Conservation (phyloP, 1,140 invertebrate genomes). For the Atopsyche davidsoni region DNA sequence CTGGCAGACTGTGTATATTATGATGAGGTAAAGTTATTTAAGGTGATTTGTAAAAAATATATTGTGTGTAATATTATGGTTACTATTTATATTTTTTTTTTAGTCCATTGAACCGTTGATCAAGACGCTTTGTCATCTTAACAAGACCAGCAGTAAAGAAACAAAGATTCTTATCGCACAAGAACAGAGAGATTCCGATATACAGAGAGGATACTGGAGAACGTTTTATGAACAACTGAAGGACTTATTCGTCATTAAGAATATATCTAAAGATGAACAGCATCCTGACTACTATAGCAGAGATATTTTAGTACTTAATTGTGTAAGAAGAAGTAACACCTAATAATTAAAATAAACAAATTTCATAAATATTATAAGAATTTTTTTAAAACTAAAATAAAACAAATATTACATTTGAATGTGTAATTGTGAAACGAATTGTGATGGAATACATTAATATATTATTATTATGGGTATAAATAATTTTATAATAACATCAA, state of each 20-base stretch:
- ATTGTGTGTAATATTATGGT: neutral
- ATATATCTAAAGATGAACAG: conserved; percentile 14
- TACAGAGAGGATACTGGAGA: conserved; percentile 21
- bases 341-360: too few relatives aligned
- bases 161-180: conserved; percentile 22
- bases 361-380: too few relatives aligned
- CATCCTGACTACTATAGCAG: conserved; percentile 26
- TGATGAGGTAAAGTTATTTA: conserved; percentile 52
- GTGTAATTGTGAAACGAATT: too few relatives aligned
- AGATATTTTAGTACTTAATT: conserved; percentile 24
- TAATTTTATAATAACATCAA: too few relatives aligned
- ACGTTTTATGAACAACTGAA: conserved; percentile 21
- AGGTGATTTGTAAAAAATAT: neutral
- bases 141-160: conserved; percentile 13
- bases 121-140: conserved; percentile 19
- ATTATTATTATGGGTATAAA: too few relatives aligned
- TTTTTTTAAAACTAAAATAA: too few relatives aligned
- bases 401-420: too few relatives aligned
- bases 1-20: conserved; percentile 73
- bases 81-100: conserved; percentile 15
- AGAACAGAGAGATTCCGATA: conserved; percentile 25
- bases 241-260: conserved; percentile 12
- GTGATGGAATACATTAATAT: too few relatives aligned
- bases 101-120: conserved; percentile 27
- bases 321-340: too few relatives aligned